Evolutionary conservation across 2,113 vertebrate species (phyloP), one percentile per base, ranked within the genome.

Genomic region (Catharus bicknelli): DNA sequence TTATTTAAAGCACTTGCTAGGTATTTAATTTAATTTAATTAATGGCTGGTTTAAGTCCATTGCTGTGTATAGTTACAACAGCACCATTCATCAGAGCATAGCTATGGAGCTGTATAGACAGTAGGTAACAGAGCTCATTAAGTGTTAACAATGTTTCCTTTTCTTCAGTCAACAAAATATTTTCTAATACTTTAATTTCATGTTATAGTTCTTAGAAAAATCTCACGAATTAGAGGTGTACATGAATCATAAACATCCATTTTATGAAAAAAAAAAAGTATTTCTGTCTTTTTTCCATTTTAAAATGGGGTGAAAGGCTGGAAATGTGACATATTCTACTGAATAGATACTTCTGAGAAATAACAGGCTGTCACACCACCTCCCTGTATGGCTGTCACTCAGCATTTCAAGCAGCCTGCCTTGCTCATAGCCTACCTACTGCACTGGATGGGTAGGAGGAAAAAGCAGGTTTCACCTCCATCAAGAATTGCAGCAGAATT

Each of bases 331-430:
- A 83, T 61, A 75, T 53, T 64, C 73, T 80, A 64, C 53, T 63
- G 80, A 94, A 95, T 23, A 90, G 73, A 75, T 18, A 64, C 48
- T 95, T 64, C 79, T 78, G 62, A 90, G 75, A 96, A 96, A 94
- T 92, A 84, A 90, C 40, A 90, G 83, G 62, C 62, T 96, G 91
- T 94, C 91, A 90, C 43, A 62, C 53, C 85, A 93, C 54, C 87
- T 93, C 90, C 29, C 32, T 73, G 63, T 83, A 79, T 69, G 55
- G 50, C 75, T 94, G 91, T 92, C 91, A 90, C 67, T 91, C 91
- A 88, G 50, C 42, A 66, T 38, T 73, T 68, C 70, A 74, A 85
- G 67, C 84, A 94, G 82, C 67, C 69, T 95, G 54, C 75, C 43
- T 95, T 47, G 32, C 29, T 91, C 67, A 22, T 50, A 93, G 54